Evolutionary conservation across 2,888 invertebrate genomes (phyloP).

Genomic region (Agrotis puta): DNA sequence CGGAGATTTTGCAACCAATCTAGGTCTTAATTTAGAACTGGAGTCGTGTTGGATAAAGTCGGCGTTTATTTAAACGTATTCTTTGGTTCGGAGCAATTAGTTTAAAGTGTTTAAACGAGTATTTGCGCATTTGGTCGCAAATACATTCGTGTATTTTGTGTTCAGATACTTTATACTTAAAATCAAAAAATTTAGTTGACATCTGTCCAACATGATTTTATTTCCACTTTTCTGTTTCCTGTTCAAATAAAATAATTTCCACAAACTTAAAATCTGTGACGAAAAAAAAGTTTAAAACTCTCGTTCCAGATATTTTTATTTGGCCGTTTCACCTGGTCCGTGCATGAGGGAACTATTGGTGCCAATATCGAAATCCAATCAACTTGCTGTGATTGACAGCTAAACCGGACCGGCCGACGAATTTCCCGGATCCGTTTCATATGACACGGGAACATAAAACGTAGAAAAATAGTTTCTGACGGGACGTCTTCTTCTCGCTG

Average conservation of each 20-base stretch:
- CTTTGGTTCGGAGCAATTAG: constrained; percentile 13
- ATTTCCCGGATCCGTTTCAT: constrained; percentile 63
- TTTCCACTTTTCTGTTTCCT: neutral
- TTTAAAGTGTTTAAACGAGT: constrained; percentile 18
- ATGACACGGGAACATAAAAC: constrained; percentile 47
- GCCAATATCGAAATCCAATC: constrained; percentile 87
- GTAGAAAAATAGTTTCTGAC: constrained; percentile 45
- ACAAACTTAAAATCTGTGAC: constrained; percentile 8
- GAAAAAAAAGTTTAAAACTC: constrained; percentile 8
- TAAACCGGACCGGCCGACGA: constrained; percentile 70
- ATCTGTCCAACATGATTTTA: neutral
- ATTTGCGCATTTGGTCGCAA: neutral
- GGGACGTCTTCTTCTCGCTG: constrained; percentile 24
- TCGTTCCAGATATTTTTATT: constrained; percentile 48
- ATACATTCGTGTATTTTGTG: neutral
- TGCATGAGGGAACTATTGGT: constrained; percentile 75
- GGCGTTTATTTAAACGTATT: constrained; percentile 12
- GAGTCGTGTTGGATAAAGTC: constrained; percentile 15
- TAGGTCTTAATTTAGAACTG: constrained; percentile 34
- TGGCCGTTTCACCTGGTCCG: constrained; percentile 59
- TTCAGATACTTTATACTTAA: neutral
- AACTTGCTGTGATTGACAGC: constrained; percentile 84
- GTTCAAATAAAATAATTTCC: constrained; percentile 1
- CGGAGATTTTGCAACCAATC: constrained; percentile 59
- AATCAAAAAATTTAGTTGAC: neutral